Evolutionary conservation across 2,797 vertebrate species (phyloP).

Genomic region (Arctocebus calabarensis): DNA sequence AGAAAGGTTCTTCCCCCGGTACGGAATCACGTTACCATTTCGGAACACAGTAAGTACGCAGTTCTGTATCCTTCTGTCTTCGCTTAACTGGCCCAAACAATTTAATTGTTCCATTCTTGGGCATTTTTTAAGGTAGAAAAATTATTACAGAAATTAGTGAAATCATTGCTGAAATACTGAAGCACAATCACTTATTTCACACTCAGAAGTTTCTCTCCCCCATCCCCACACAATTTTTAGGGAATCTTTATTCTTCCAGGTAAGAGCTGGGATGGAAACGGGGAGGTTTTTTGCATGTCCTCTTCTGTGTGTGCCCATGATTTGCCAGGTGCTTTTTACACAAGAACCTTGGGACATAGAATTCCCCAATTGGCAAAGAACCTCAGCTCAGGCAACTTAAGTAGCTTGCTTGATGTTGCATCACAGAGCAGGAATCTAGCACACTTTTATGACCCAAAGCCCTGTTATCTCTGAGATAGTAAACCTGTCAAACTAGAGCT

Average conservation of each 20-base stretch:
- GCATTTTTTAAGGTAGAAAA: neutral
- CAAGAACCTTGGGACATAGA: neutral
- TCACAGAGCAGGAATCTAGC: neutral
- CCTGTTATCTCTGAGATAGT: neutral
- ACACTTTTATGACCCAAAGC: neutral
- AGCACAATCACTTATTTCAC: neutral
- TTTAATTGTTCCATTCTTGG: neutral
- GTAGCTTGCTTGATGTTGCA: neutral
- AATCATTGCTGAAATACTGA: neutral
- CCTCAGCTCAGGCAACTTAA: neutral
- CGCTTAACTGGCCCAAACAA: neutral
- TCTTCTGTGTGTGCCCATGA: neutral
- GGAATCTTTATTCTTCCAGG: neutral
- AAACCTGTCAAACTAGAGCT: neutral
- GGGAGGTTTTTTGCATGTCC: neutral
- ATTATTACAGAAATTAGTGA: neutral
- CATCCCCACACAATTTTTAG: neutral
- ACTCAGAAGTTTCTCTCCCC: neutral
- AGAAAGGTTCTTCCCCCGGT: fast-evolving
- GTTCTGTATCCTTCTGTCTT: neutral
- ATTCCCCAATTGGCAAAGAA: neutral
- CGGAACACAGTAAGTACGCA: neutral
- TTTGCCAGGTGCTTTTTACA: neutral
- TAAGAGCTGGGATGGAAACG: neutral
- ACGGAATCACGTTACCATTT: neutral